Evolutionary conservation across 2,888 invertebrate species (phyloP), one percentile per base, ranked within the genome.

Genomic region (Leptinotarsa rubiginosa): DNA sequence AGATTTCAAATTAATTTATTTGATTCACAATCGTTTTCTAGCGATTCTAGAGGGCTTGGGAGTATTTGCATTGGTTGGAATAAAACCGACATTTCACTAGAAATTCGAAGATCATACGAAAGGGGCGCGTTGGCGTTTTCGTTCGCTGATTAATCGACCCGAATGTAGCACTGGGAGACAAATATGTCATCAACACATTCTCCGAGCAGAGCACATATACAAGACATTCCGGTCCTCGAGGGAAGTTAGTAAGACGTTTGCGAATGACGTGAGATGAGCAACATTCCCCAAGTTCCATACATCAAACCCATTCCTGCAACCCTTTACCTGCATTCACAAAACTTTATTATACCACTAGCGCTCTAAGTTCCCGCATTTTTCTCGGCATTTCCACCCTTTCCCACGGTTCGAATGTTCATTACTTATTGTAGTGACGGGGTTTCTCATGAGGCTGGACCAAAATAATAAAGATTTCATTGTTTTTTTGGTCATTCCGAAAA

Each of bases 121-220:
- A 70, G 31, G 74, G 70, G 77, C 70, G 59, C 73, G 75, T 70
- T 70, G 75, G 70, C 71, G 68, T 73, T 73, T 41, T 73, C 74
- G 71, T 76, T 74, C 76, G 74, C 75, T 76, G 77, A 81, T 82
- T 83, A 83, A 81, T 83, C 76, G 79, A 73, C 10, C 77, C 78
- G 75, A 80, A 81, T 79, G 80, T 82, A 73, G 73, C 75, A 75
- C 70, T 70, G 72, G 54, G 72, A 83, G 84, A 85, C 85, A 86
- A 85, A 86, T 86, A 87, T 87, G 86, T 84, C 86, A 86, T 86
- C 85, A 86, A 82, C 85, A 84, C 85, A 86, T 86, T 87, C 87
- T 83, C 84, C 72, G 81, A 77, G 81, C 82, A 85, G 80, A 77
- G 81, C 82, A 85, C 81, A 84, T 84, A 84, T 82, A 83, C 84